A percentile compares a stretch with the other conserved stretches of the same genome.
Conservation (phyloP, 2,888 invertebrate genomes). For the Nasonovia ribisnigri region DNA sequence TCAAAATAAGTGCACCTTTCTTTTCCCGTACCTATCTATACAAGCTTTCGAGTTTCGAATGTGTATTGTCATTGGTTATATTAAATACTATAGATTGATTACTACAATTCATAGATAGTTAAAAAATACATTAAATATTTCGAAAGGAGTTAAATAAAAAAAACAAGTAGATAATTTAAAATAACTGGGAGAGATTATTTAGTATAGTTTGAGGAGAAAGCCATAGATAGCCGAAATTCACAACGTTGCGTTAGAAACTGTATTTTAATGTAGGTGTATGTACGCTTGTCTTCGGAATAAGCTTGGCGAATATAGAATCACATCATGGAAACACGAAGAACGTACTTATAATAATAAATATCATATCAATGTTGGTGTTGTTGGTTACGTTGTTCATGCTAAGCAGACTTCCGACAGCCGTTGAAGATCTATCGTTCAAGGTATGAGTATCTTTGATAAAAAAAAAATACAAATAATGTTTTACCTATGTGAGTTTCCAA, state of each 20-base stretch:
- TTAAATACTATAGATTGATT: neutral
- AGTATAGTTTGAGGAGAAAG: too few species aligned
- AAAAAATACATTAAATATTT: too few species aligned
- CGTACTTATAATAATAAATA: constrained; percentile 70
- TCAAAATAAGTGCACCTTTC: neutral
- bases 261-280: constrained; percentile 72
- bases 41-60: neutral
- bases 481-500: neutral
- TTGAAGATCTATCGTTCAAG: constrained; percentile 78
- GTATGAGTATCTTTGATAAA: constrained; percentile 70
- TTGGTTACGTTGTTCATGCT: constrained; percentile 75
- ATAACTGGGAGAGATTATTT: too few species aligned
- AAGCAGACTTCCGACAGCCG: constrained; percentile 78
- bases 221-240: too few species aligned
- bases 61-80: neutral
- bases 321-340: constrained; percentile 69
- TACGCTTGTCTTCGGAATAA: constrained; percentile 73
- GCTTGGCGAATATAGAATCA: constrained; percentile 70
- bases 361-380: constrained; percentile 73
- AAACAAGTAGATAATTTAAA: too few species aligned
- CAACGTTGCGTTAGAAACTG: neutral
- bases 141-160: too few species aligned
- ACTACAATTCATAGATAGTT: too few species aligned
- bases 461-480: neutral
- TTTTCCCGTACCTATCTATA: neutral